These are phyloP conservation scores for Leptestheria dahalacensis DNA, from an alignment of 1,140 invertebrate species.

Conservation along the genomic window DNA sequence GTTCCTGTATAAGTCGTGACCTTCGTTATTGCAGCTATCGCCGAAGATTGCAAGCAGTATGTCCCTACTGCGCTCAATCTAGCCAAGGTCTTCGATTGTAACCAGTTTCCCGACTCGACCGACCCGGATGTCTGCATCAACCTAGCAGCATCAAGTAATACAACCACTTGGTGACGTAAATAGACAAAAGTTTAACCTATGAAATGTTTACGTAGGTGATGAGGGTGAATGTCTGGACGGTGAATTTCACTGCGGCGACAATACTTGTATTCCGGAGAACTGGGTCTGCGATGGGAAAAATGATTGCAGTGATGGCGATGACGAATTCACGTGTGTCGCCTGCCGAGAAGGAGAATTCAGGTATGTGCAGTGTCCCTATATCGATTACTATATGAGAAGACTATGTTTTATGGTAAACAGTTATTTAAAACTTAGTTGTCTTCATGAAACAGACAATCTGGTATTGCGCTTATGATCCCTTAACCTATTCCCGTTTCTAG, in stretches of 20 bases:
- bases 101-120: constrained; percentile 38
- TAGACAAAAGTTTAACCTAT: no score
- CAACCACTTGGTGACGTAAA: no score
- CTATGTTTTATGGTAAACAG: no score
- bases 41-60: constrained; percentile 42
- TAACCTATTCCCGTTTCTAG: no score
- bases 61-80: constrained; percentile 36
- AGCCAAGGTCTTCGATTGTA: constrained; percentile 39
- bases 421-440: no score
- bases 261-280: constrained; percentile 40
- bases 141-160: constrained; percentile 24
- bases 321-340: constrained; percentile 41
- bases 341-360: constrained; percentile 38
- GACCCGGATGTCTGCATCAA: constrained; percentile 29
- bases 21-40: constrained; percentile 30
- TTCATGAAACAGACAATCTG: no score
- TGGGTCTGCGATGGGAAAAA: constrained; percentile 48
- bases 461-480: no score
- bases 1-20: no score
- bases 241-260: constrained; percentile 46
- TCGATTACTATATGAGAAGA: background rate
- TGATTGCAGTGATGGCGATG: constrained; percentile 45
- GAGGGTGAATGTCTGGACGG: constrained; percentile 24
- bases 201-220: constrained; percentile 17
- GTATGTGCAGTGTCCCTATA: constrained; percentile 22